A percentile compares a stretch with the other conserved stretches of the same genome.
Conservation (phyloP, 2,113 vertebrate genomes). For the Tyrannus savana region DNA sequence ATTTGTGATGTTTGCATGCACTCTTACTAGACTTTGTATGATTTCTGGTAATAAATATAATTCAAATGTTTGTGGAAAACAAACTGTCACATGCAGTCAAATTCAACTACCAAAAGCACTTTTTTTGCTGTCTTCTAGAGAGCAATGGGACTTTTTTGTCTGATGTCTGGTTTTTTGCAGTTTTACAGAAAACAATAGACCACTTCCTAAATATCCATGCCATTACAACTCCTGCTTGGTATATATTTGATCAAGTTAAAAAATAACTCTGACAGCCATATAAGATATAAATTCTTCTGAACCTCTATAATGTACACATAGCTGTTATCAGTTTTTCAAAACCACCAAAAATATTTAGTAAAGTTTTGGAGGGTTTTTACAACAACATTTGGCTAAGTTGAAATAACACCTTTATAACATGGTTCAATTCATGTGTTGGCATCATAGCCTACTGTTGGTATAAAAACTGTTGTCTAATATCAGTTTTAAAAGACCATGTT, state of each 20-base stretch:
- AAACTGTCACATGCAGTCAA: background rate
- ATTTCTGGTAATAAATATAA: background rate
- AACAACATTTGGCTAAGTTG: background rate
- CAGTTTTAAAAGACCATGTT: background rate
- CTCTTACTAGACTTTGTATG: background rate
- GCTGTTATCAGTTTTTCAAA: background rate
- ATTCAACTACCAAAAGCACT: background rate
- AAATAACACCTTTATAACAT: background rate
- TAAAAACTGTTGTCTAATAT: background rate
- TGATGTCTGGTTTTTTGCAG: background rate
- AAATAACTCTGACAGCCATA: background rate
- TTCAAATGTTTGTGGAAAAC: background rate
- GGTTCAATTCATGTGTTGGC: background rate
- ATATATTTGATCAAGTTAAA: background rate
- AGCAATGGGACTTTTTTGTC: background rate
- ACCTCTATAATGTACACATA: background rate
- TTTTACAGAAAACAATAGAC: background rate
- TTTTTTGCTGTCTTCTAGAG: background rate
- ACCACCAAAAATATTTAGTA: background rate
- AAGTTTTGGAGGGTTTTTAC: rapidly evolving
- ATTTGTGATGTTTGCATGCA: background rate
- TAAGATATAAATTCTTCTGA: background rate
- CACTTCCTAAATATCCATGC: background rate
- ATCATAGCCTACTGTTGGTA: background rate
- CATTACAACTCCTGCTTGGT: background rate